Percentiles rank a stretch among this genome's conserved stretches.
These are phyloP conservation scores for Meta bourneti DNA, from an alignment of 2,888 invertebrate species.

Conservation along the genomic window DNA sequence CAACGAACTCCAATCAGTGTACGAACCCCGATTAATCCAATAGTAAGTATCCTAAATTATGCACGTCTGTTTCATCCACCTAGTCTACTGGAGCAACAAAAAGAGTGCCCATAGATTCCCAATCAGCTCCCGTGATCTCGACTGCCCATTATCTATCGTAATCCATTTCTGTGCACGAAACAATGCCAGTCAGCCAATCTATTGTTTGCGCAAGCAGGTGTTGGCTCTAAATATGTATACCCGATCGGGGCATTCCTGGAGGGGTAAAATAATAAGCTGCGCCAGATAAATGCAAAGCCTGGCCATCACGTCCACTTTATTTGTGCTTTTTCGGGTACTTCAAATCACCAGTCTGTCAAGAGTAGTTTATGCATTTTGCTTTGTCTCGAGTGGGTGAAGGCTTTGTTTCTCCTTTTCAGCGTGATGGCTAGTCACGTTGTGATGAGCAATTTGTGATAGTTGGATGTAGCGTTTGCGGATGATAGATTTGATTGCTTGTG, in stretches of 20 bases:
- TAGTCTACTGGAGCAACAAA: background rate
- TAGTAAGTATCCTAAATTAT: constrained; percentile 22
- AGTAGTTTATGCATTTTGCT: background rate
- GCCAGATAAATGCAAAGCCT: background rate
- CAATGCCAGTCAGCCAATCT: background rate
- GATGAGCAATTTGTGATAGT: background rate
- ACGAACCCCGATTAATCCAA: background rate
- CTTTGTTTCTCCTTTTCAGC: constrained; percentile 11
- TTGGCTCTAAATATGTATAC: background rate
- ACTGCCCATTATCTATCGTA: background rate
- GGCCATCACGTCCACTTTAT: background rate
- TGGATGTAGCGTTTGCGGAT: background rate
- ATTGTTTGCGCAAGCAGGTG: background rate
- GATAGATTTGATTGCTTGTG: too few species aligned
- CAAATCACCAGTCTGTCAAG: too few species aligned
- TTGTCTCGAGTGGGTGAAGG: background rate
- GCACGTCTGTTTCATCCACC: background rate
- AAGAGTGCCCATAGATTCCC: background rate
- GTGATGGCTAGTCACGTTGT: constrained; percentile 39
- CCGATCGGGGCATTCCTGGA: background rate
- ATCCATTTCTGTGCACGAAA: constrained; percentile 14
- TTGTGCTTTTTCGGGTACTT: too few species aligned
- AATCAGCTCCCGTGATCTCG: background rate
- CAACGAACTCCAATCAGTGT: background rate
- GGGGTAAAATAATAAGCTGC: background rate